phyloP scores from a whole-genome alignment of 2,888 invertebrate genomes.

The Agrilus biguttatus region DNA sequence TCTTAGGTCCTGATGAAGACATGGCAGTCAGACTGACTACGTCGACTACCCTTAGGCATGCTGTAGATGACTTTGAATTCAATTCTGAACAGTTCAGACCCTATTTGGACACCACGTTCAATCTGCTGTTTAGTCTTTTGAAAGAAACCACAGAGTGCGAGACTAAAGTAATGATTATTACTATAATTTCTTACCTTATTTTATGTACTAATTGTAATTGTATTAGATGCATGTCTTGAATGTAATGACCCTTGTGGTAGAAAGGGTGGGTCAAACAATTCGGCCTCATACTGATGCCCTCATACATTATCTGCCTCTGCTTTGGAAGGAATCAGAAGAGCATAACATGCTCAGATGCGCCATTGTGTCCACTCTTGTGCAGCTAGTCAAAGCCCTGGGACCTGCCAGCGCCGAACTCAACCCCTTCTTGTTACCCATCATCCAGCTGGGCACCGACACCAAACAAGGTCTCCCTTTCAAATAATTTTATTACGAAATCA shows the following conservation, averaged over 20 bases:
- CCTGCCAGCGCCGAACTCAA: slow-evolving; percentile 38
- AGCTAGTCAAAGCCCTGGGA: slow-evolving; percentile 63
- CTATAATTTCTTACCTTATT: neutral
- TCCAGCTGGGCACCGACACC: slow-evolving; percentile 8
- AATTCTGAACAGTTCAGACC: slow-evolving; percentile 73
- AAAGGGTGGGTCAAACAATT: slow-evolving; percentile 65
- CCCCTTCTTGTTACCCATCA: slow-evolving; percentile 42
- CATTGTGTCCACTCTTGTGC: slow-evolving; percentile 73
- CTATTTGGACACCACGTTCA: slow-evolving; percentile 65
- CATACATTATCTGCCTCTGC: slow-evolving; percentile 66
- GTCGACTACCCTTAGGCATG: slow-evolving; percentile 67
- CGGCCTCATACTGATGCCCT: slow-evolving; percentile 56
- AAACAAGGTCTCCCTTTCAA: slow-evolving; percentile 1
- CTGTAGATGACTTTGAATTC: slow-evolving; percentile 89
- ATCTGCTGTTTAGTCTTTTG: slow-evolving; percentile 66
- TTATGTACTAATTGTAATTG: neutral
- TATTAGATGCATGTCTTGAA: slow-evolving; percentile 76
- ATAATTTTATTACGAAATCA: no score
- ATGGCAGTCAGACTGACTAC: slow-evolving; percentile 80
- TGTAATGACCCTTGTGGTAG: slow-evolving; percentile 79
- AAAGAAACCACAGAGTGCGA: slow-evolving; percentile 85
- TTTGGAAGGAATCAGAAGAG: slow-evolving; percentile 79
- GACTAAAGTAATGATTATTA: slow-evolving; percentile 52
- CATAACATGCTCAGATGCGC: slow-evolving; percentile 86
- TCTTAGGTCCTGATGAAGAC: slow-evolving; percentile 64